phyloP scores from a whole-genome alignment of 2,113 vertebrate species.

The Serranochromis macrocephalus region DNA sequence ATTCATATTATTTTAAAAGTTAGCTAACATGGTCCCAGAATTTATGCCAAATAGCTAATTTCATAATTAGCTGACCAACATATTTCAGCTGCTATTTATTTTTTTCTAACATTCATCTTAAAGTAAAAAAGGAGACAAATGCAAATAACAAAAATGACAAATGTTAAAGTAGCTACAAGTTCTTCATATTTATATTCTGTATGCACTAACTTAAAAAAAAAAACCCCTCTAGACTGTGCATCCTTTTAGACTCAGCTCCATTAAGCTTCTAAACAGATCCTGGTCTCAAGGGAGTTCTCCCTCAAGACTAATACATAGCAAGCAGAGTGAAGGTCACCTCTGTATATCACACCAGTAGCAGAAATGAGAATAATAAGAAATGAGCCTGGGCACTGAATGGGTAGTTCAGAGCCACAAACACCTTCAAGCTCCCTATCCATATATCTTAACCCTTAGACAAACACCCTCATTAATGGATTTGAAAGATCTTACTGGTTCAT shows the following conservation, averaged over 20 bases:
- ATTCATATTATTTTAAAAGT: not conserved
- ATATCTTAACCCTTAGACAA: not conserved
- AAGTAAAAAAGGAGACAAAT: not conserved
- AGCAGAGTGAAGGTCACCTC: constrained; percentile 6
- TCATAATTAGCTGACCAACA: not conserved
- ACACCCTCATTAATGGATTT: constrained; percentile 20
- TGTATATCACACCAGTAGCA: not conserved
- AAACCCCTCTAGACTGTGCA: not conserved
- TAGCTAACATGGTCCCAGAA: not conserved
- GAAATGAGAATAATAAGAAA: constrained; percentile 8
- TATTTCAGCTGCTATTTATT: not conserved
- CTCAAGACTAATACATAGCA: not conserved
- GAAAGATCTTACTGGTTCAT: constrained; percentile 20
- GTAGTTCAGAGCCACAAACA: not conserved
- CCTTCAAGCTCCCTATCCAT: not conserved
- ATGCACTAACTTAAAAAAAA: not conserved
- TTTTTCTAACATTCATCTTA: not conserved
- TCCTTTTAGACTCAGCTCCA: not conserved
- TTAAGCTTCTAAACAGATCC: not conserved
- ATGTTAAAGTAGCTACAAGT: not conserved
- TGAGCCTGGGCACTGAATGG: not conserved
- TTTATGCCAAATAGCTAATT: not conserved
- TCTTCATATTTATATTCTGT: not conserved
- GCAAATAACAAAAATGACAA: not conserved
- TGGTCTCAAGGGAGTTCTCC: not conserved